Conservation (phyloP, 2,888 invertebrate species). For the Yponomeuta sedellus region DNA sequence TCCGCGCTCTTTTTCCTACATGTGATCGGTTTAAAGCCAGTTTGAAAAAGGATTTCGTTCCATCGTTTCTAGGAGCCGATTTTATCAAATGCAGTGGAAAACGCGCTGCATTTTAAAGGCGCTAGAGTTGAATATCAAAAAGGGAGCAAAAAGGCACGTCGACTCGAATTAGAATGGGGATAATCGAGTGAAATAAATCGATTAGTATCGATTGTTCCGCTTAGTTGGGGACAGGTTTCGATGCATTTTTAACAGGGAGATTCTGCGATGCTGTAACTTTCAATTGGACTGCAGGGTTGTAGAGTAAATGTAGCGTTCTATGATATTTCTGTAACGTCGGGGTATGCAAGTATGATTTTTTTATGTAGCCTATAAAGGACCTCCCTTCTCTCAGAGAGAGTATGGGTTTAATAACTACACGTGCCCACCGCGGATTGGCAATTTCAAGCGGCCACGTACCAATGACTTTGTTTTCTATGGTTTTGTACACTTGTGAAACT, state of each 20-base stretch:
- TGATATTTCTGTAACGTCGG: too few relatives aligned
- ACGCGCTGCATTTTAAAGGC: neutral
- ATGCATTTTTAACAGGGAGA: neutral
- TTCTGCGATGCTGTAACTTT: neutral
- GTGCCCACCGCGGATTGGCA: too few relatives aligned
- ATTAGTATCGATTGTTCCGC: constrained; percentile 35
- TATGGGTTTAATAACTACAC: too few relatives aligned
- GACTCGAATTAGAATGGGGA: constrained; percentile 26
- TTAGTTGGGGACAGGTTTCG: neutral
- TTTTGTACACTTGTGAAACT: too few relatives aligned
- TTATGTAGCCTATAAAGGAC: too few relatives aligned
- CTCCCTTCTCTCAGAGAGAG: too few relatives aligned
- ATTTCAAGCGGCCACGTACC: too few relatives aligned
- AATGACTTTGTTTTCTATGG: too few relatives aligned
- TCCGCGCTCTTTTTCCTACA: neutral
- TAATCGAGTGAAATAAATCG: constrained; percentile 40
- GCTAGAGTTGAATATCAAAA: neutral
- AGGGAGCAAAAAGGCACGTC: neutral
- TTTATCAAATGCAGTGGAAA: neutral
- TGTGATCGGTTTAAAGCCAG: neutral
- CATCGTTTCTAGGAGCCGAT: neutral
- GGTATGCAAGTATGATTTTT: too few relatives aligned
- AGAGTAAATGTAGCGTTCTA: too few relatives aligned
- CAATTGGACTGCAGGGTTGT: neutral
- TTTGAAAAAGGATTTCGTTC: neutral